Base-by-base conservation (phyloP, 2,797 vertebrate genomes). In the Gymnoscopelus braueri region DNA sequence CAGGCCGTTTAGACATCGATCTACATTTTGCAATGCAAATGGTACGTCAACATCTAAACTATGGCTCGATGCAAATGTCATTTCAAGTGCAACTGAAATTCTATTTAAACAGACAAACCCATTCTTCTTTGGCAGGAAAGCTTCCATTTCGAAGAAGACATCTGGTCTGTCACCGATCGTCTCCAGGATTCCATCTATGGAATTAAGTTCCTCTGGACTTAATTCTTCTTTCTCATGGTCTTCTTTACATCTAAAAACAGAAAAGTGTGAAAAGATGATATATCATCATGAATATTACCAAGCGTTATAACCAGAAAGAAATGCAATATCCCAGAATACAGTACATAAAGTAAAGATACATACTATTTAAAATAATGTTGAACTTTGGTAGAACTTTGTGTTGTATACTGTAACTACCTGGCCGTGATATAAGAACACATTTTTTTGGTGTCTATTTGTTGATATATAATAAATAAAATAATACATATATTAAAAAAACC, bases 101-200 rank as follows among this genome's bases (percentile, higher is more conserved):
- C 3, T 12, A 2, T 26, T 24, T 48, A 69, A 50, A 58, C 5
- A 60, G 5, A 48, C 69, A 1, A 56, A 87, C 97, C 97, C 96
- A 0, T 99, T 99, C 87, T 97, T 97, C 93, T 98, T 98, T 29
- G 98, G 98, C 83, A 99, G 92, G 62, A 97, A 98, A 32, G 96
- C 94, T 78, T 99, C 98, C 98, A 99, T 99, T 83, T 99, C 97
- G 2, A 94, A 96, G 90, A 98, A 99, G 3, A 93, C 79, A 0
- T 93, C 89, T 8, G 90, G 88, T 72, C 95, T 89, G 56, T 96
- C 95, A 73, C 92, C 96, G 32, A 98, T 96, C 54, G 93, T 91
- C 65, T 88, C 92, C 80, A 95, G 77, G 1, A 97, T 95, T 63
- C 94, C 94, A 13, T 88, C 75, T 0, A 95, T 85, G 9, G 92